Base-by-base conservation (phyloP, 2,113 vertebrate genomes). In the Chaenogobius annularis region DNA sequence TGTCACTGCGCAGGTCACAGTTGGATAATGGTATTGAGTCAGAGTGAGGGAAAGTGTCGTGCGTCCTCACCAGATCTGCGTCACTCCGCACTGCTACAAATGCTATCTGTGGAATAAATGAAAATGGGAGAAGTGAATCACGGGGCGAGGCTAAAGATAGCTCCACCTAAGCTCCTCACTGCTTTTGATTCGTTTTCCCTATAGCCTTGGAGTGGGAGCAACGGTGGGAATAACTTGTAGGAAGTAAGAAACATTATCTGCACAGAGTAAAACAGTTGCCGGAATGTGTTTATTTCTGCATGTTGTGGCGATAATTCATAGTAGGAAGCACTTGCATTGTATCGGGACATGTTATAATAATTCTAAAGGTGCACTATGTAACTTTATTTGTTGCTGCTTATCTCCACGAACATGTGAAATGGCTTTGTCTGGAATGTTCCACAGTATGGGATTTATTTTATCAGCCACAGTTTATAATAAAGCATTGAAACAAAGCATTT, bases 61-160 rank as follows among this genome's bases (percentile, higher is more conserved):
- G 50, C 52, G 65, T 20, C 48, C 22, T n/a, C 14, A 19, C 35
- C 66, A 62, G 55, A 31, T 70, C 48, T 50, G 58, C 72, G 62
- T 69, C 2, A 5, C n/a, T 22, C 44, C 54, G 9, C 23, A 43
- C 22, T n/a, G 55, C 59, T 43, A 44, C 43, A 69, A 74, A 50
- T 59, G 47, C 66, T 84, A 78, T 76, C 75, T 79, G 59, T 65
- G 35, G 79, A 77, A 84, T 70, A 75, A 79, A 79, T 86, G 77
- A 87, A 59, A 87, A 83, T 1, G 69, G 64, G 72, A 44, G 71
- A 77, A 79, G 80, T 76, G 69, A 81, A 73, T 75, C 76, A 66
- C 63, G 48, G 82, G 80, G 70, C 76, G 73, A 54, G 75, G 73
- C 68, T 72, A 78, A 72, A 82, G 78, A 88, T 88, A 87, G 82